These are phyloP conservation scores for Oreochromis aureus DNA, from an alignment of 2,113 vertebrate genomes.

Conservation along the genomic window DNA sequence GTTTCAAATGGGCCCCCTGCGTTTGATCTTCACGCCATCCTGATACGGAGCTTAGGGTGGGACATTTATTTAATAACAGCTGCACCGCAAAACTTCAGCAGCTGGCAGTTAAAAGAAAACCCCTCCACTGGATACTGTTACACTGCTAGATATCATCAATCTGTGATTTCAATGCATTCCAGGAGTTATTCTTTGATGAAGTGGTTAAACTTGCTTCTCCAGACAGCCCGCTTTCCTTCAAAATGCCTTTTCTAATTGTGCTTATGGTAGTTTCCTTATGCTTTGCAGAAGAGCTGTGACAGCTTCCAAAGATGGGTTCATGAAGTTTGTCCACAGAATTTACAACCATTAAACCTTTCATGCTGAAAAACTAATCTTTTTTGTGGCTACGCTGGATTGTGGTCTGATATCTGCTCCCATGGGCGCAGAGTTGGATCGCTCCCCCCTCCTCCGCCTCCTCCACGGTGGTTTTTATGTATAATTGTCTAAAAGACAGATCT, in stretches of 20 bases:
- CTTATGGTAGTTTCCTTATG: neutral
- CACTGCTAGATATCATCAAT: slow-evolving; percentile 38
- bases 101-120: slow-evolving; percentile 58
- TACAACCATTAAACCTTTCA: neutral
- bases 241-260: neutral
- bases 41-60: slow-evolving; percentile 35
- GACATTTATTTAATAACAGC: slow-evolving; percentile 60
- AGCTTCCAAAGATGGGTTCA: neutral
- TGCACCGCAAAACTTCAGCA: slow-evolving; percentile 50
- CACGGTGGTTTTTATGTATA: neutral
- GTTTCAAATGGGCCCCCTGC: slow-evolving; percentile 29
- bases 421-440: neutral
- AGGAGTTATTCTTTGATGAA: slow-evolving; percentile 26
- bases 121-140: slow-evolving; percentile 40
- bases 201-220: neutral
- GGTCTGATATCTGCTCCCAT: neutral
- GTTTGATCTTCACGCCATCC: slow-evolving; percentile 48
- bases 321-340: neutral
- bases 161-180: slow-evolving; percentile 40
- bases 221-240: neutral
- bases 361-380: neutral
- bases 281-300: neutral
- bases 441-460: neutral
- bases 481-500: neutral
- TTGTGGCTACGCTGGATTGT: neutral